Evolutionary conservation across 2,888 invertebrate genomes (phyloP).

Genomic region (Heliconius hortense): DNA sequence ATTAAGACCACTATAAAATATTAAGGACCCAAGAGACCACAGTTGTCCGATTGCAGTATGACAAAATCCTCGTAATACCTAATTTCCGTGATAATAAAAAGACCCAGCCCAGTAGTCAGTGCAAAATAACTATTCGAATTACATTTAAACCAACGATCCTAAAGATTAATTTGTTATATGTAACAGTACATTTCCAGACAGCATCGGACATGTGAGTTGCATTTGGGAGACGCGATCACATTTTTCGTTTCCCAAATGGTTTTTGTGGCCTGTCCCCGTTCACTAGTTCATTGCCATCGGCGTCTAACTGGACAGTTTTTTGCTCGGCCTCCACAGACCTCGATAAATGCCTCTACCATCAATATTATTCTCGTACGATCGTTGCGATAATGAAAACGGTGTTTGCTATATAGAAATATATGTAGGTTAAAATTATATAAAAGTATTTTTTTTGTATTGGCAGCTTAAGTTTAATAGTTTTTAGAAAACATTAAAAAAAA

Average conservation of each 20-base stretch:
- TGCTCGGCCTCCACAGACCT: constrained; percentile 50
- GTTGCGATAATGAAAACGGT: background rate
- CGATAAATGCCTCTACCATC: constrained; percentile 45
- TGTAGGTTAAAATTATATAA: background rate
- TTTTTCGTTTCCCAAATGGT: constrained; percentile 51
- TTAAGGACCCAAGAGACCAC: background rate
- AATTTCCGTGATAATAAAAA: background rate
- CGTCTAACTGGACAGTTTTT: constrained; percentile 73
- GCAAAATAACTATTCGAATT: too few species aligned
- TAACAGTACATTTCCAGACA: constrained; percentile 3
- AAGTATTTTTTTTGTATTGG: background rate
- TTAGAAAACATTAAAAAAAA: too few species aligned
- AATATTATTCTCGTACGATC: constrained; percentile 17
- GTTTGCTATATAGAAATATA: background rate
- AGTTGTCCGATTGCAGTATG: background rate
- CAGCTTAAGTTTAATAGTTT: too few species aligned
- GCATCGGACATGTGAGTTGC: constrained; percentile 16
- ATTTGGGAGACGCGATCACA: constrained; percentile 44
- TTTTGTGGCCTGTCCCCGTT: constrained; percentile 64
- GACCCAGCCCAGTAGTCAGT: background rate
- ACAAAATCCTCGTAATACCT: too few species aligned
- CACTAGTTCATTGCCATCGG: constrained; percentile 67
- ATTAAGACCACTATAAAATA: background rate
- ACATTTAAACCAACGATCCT: background rate
- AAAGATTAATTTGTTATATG: background rate